Conservation (phyloP, 2,888 invertebrate genomes). For the Lepetodrilus schrolli region DNA sequence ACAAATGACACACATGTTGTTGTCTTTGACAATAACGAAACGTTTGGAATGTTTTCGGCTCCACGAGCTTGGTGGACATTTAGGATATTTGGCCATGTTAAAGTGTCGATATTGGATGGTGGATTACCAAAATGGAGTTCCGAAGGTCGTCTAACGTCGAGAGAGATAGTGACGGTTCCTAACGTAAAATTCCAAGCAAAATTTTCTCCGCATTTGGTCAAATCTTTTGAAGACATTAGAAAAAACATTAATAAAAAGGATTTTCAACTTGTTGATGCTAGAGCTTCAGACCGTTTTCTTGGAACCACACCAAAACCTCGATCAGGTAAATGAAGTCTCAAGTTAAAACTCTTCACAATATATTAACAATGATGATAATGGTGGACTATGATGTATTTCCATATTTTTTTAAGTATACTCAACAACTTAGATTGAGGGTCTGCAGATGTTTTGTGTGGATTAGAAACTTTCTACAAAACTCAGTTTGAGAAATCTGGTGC, state of each 20-base stretch:
- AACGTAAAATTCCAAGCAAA: conserved; percentile 51
- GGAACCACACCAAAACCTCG: conserved; percentile 70
- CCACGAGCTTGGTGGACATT: conserved; percentile 72
- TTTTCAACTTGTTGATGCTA: conserved; percentile 66
- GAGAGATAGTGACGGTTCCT: no score
- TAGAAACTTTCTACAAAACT: no score
- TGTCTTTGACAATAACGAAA: conserved; percentile 67
- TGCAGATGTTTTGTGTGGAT: no score
- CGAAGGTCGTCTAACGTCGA: conserved; percentile 46
- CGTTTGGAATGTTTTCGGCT: conserved; percentile 63
- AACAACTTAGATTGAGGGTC: no score
- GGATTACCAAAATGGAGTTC: conserved; percentile 65
- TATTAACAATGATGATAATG: no score
- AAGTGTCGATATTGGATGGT: conserved; percentile 67
- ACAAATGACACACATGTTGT: conserved; percentile 66
- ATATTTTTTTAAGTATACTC: no score
- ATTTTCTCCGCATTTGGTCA: conserved; percentile 51
- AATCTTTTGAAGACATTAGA: conserved; percentile 64
- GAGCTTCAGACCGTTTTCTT: conserved; percentile 65
- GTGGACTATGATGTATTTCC: no score
- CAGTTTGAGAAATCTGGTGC: no score
- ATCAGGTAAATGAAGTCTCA: no score
- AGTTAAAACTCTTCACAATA: no score
- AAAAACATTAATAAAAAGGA: conserved; percentile 52
- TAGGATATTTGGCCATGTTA: conserved; percentile 66